Percentiles rank a stretch among this genome's conserved stretches.
These are phyloP conservation scores for Cremastinae sp. DNA, from an alignment of 2,888 invertebrate genomes.

Conservation along the genomic window DNA sequence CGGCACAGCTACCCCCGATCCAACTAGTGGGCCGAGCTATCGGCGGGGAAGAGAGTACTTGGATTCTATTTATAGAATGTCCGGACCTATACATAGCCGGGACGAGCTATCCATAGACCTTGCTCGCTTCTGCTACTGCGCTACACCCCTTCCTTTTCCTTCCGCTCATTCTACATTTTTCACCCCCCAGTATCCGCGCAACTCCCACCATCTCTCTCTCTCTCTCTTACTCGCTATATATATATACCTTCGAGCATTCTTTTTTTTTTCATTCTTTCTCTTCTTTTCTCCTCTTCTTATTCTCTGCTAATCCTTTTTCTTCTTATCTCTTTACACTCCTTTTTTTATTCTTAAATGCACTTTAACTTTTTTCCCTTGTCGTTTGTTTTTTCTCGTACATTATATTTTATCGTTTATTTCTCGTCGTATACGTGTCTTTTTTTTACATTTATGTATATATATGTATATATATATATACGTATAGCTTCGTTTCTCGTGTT, in stretches of 20 bases:
- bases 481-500: too few relatives aligned
- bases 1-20: constrained; percentile 43
- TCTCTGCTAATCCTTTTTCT: too few relatives aligned
- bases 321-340: too few relatives aligned
- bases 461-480: too few relatives aligned
- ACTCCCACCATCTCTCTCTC: too few relatives aligned
- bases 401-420: too few relatives aligned
- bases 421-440: too few relatives aligned
- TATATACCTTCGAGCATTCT: neutral
- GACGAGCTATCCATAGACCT: constrained; percentile 77
- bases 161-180: constrained; percentile 7
- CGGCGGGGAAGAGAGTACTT: constrained; percentile 65
- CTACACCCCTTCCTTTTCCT: constrained; percentile 10
- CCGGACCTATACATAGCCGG: constrained; percentile 77
- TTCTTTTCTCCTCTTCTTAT: neutral
- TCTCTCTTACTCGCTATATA: neutral
- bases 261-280: neutral
- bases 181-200: constrained; percentile 4
- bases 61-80: constrained; percentile 79
- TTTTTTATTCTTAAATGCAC: too few relatives aligned
- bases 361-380: too few relatives aligned
- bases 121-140: constrained; percentile 58
- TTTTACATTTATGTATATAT: too few relatives aligned
- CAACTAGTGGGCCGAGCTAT: constrained; percentile 38
- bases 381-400: too few relatives aligned